Conservation (phyloP, 2,888 invertebrate species). For the Conus canariensis region DNA sequence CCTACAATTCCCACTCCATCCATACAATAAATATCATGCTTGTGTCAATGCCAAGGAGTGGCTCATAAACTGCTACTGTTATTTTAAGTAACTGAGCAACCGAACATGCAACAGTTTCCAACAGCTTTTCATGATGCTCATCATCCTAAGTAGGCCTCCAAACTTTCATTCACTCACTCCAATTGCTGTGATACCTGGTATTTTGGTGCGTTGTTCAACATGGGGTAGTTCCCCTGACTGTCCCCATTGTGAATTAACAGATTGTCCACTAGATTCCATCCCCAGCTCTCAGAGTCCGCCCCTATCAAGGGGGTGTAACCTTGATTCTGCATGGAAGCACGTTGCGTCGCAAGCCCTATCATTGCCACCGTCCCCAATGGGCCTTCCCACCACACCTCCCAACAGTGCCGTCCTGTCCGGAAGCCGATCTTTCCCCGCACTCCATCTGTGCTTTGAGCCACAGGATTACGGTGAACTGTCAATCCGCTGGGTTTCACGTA, state of each 20-base stretch:
- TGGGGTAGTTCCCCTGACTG: constrained; percentile 94
- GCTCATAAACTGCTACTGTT: too few species aligned
- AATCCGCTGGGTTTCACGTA: constrained; percentile 98
- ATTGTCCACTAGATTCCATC: constrained; percentile 99
- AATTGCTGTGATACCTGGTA: constrained; percentile 87
- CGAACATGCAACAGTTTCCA: too few species aligned
- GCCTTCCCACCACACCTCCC: constrained; percentile 99
- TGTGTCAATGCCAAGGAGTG: too few species aligned
- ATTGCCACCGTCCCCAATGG: constrained; percentile 98
- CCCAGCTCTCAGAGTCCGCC: constrained; percentile 98
- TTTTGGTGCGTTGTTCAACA: constrained; percentile 96
- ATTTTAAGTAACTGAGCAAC: too few species aligned
- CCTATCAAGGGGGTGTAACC: constrained; percentile 97
- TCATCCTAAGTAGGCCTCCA: too few species aligned
- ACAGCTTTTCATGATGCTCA: too few species aligned
- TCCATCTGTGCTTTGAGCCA: constrained; percentile 98
- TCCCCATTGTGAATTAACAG: constrained; percentile 97
- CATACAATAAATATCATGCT: too few species aligned
- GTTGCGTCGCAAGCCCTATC: constrained; percentile 85
- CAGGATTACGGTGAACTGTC: constrained; percentile 97
- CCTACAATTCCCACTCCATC: too few species aligned
- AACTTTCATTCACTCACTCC: too few species aligned
- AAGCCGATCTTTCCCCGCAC: constrained; percentile 91
- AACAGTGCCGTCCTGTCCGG: constrained; percentile 94
- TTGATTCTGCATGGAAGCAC: constrained; percentile 94